Evolutionary conservation across 2,888 invertebrate species (phyloP), one percentile per base, ranked within the genome.

Genomic region (Chrysotoxum bicinctum): DNA sequence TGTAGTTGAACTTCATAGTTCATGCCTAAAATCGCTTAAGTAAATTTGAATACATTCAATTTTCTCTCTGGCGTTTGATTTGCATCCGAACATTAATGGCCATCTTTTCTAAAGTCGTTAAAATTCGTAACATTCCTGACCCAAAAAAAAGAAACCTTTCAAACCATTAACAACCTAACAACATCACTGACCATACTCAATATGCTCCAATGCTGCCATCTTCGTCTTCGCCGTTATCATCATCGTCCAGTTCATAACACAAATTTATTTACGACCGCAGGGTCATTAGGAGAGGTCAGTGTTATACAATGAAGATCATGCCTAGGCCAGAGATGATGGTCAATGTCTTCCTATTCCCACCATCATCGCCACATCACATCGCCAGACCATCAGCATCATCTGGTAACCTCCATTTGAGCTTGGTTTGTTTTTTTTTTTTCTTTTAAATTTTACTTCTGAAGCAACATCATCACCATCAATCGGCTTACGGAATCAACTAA

Each of bases 241-340:
- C 30, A 23, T 23, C 62, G 30, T 64, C 43, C 64, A 64, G 43
- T 62, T 23, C 64, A 45, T 60, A 50, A 56, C 52, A 62, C 37
- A 79, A 84, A 68, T 72, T 75, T 72, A 79, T 79, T n/a, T 72
- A 66, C 75, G 50, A 79, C 79, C 85, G 81, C 81, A 81, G 85
- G 80, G 80, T 73, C 85, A 85, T 81, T 81, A 73, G 56, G 50
- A 76, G 73, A 81, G 85, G 80, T 85, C 81, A 85, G 76, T 66
- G 35, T 76, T 73, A 72, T 50, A 73, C 69, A 85, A 85, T 77
- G 14, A 62, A 85, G 85, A 85, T 81, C 85, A 76, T 69, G 56
- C 14, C 56, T 56, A 73, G 54, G 54, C 32, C 54, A 30, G 62
- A 14, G 73, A 72, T 79, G 75, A 72, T 79, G 80, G 68, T 70